Evolutionary conservation across 1,140 invertebrate genomes (phyloP), one percentile per base, ranked within the genome.

Genomic region (Stegodyphus mimosarum): DNA sequence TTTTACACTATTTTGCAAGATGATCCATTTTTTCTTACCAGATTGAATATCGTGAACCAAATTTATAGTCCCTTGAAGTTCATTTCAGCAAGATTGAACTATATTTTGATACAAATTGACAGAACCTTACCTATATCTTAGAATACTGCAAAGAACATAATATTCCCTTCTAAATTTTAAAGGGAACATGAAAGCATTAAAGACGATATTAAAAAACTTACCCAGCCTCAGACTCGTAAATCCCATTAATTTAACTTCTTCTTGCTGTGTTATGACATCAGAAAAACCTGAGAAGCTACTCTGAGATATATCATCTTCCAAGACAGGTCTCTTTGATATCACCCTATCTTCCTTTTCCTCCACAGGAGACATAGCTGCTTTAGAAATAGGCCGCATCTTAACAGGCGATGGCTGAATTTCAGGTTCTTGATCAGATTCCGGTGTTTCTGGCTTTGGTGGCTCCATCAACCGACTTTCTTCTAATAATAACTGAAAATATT

Each of bases 381-480:
- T 86, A 10, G 53, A 6, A n/a, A 78, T 53, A 5, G 83, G 17
- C 53, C 51, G 66, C 55, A 86, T 64, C 77, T 85, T 85, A 7
- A 77, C 9, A 51, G 74, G 73, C 17, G 69, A 73, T 7, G 69
- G 69, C 1, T 86, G 67, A 33, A 60, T 18, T 64, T 86, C 83
- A 6, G 69, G 60, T 49, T 86, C 83, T 70, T 75, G 84, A 1
- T 83, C 86, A 13, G 86, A 84, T 67, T 87, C 77, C 11, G 74
- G 83, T 5, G 76, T 63, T 15, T 78, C 86, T 33, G 80, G 70
- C 33, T 74, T 94, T 94, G 88, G 88, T 88, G 89, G 86, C 17
- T 86, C 53, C 50, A 83, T 75, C 5, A 76, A 13, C 6, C 81
- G 72, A 7, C 81, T 88, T 64, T 87, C 73, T 76, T 88, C 75